Percentiles rank a stretch among this genome's conserved stretches.
Conservation (phyloP, 2,113 vertebrate genomes). For the Heterochromis multidens region DNA sequence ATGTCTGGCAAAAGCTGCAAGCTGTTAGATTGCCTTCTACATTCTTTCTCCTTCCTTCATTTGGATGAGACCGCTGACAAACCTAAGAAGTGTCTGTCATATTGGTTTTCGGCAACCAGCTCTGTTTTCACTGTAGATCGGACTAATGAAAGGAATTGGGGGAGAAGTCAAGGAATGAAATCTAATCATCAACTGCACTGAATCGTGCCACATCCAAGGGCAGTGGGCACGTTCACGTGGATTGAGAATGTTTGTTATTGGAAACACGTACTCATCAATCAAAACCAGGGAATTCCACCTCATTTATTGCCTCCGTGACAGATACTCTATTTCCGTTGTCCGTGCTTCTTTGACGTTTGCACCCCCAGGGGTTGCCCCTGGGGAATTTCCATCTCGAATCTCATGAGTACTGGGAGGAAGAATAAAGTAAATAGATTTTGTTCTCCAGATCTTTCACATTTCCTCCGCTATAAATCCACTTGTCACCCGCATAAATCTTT, state of each 20-base stretch:
- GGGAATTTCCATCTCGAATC: conserved; percentile 35
- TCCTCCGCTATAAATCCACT: conserved; percentile 60
- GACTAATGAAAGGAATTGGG: neutral
- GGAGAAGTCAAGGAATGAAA: neutral
- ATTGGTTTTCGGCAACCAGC: conserved; percentile 1
- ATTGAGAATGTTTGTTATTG: conserved; percentile 22
- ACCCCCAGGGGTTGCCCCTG: neutral
- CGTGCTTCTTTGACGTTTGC: conserved; percentile 5
- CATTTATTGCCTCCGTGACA: conserved; percentile 21
- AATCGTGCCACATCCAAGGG: neutral
- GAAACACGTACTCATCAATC: conserved; percentile 45
- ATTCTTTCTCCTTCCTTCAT: neutral
- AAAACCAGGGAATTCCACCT: conserved; percentile 44
- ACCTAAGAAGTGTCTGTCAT: conserved; percentile 16
- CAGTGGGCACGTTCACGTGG: neutral
- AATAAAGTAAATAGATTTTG: conserved; percentile 59
- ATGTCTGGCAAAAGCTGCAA: conserved; percentile 8
- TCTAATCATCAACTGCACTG: neutral
- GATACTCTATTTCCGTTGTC: conserved; percentile 49
- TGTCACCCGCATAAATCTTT: conserved; percentile 60
- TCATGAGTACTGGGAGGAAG: conserved; percentile 12
- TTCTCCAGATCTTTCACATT: conserved; percentile 45
- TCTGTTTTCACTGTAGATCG: conserved; percentile 1
- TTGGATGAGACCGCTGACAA: conserved; percentile 4
- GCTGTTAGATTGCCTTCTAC: conserved; percentile 15